These are phyloP conservation scores for Lichenostomus cassidix DNA, from an alignment of 2,113 vertebrate genomes.

Conservation along the genomic window DNA sequence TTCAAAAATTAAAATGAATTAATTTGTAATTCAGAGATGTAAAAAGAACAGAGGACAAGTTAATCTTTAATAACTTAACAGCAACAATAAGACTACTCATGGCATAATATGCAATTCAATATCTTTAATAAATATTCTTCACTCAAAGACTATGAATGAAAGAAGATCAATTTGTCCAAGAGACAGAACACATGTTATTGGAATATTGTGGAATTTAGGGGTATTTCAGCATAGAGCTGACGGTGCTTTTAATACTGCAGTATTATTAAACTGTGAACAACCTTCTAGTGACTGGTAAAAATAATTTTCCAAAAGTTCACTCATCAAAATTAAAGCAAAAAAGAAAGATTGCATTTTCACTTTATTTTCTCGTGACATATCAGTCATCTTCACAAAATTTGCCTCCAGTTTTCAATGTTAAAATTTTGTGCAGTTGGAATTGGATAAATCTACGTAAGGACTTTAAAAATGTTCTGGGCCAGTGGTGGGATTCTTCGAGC, in stretches of 20 bases:
- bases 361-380: not conserved
- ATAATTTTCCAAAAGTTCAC: not conserved
- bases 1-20: not conserved
- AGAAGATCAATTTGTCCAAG: not conserved
- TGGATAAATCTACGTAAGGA: not conserved
- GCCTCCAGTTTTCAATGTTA: not conserved
- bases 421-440: not conserved
- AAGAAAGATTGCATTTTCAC: not conserved
- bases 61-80: not conserved
- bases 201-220: not conserved
- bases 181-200: not conserved
- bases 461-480: not conserved
- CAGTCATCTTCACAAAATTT: not conserved
- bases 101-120: not conserved
- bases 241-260: not conserved
- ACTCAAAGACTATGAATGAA: not conserved
- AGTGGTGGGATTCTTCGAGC: not conserved
- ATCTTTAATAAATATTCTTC: not conserved
- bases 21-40: not conserved
- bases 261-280: not conserved
- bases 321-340: not conserved
- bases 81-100: not conserved
- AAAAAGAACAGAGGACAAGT: not conserved
- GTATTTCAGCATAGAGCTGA: not conserved
- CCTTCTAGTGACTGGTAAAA: not conserved